Percentiles rank a stretch among this genome's conserved stretches.
Conservation (phyloP, 2,113 vertebrate genomes). For the Tricholaema leucomelas region DNA sequence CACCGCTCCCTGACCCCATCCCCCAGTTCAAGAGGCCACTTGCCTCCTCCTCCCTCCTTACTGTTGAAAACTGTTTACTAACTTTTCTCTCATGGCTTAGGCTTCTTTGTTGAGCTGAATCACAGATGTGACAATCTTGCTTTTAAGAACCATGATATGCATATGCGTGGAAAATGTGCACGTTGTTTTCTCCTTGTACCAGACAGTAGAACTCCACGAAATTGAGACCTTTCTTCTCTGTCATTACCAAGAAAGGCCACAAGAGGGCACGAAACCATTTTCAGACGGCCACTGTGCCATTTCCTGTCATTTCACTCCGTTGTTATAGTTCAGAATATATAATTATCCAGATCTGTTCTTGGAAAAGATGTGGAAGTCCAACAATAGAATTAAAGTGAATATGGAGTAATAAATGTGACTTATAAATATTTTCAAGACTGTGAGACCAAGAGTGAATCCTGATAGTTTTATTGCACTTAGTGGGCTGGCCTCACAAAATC, state of each 20-base stretch:
- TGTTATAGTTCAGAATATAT: neutral
- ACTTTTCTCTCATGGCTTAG: neutral
- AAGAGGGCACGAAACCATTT: conserved; percentile 2
- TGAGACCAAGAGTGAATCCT: neutral
- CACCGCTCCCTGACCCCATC: no score
- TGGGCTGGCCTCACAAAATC: neutral
- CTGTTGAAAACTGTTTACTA: no score
- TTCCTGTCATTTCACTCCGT: neutral
- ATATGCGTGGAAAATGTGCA: accelerated
- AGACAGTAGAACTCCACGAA: accelerated
- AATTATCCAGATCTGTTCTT: neutral
- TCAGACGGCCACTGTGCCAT: accelerated
- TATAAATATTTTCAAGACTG: neutral
- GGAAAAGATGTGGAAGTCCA: neutral
- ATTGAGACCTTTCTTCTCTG: neutral
- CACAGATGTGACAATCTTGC: accelerated
- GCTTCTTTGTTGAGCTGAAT: neutral
- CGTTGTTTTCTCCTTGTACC: accelerated
- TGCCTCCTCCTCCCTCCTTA: no score
- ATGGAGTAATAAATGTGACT: neutral
- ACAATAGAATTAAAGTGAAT: neutral
- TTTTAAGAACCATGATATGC: neutral
- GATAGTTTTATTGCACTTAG: neutral
- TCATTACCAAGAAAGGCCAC: neutral
- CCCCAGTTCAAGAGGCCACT: no score